Percentiles rank a stretch among this genome's conserved stretches.
Conservation (phyloP, 2,113 vertebrate genomes). For the Microcebus lehilahytsara region DNA sequence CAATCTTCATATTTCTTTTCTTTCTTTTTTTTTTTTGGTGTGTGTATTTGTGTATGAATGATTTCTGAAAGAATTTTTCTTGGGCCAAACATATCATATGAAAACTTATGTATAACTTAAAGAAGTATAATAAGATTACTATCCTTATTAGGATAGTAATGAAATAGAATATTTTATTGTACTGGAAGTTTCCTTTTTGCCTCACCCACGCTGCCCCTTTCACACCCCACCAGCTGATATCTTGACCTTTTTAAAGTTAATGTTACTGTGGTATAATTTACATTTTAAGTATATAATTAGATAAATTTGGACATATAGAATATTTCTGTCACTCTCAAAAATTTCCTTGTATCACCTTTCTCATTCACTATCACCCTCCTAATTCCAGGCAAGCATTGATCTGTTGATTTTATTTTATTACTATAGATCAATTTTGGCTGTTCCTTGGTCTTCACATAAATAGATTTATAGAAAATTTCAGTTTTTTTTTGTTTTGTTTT, state of each 20-base stretch:
- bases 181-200: neutral
- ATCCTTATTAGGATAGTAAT: neutral
- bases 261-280: neutral
- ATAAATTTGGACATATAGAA: neutral
- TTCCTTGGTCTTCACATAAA: neutral
- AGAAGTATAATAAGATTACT: neutral
- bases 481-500: neutral
- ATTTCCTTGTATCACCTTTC: neutral
- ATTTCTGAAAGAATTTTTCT: neutral
- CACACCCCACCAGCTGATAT: neutral
- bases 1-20: neutral
- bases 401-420: neutral
- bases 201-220: neutral
- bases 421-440: neutral
- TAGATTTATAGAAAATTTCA: neutral
- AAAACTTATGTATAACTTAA: neutral
- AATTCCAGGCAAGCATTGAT: neutral
- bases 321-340: neutral
- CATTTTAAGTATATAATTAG: neutral
- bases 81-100: neutral
- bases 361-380: neutral
- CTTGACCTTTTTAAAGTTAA: neutral
- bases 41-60: neutral
- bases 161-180: neutral
- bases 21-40: neutral